Conservation (phyloP, 2,888 invertebrate species). For the Dicycla oo region DNA sequence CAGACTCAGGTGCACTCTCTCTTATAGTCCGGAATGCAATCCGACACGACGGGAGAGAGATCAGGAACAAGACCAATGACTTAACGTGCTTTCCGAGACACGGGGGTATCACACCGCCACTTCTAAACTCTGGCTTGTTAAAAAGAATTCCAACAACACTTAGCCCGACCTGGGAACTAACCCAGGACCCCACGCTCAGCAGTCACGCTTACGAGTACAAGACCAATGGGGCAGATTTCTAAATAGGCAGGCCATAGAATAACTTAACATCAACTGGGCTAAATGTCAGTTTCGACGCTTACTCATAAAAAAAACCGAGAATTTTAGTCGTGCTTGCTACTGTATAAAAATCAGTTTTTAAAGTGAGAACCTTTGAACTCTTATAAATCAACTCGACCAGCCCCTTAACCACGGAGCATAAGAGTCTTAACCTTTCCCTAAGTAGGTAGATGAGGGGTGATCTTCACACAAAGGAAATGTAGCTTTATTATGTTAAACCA, state of each 20-base stretch:
- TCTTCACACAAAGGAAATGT: slow-evolving; percentile 10
- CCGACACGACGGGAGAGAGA: too few species aligned
- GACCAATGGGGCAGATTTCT: neutral
- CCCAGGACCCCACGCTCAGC: too few species aligned
- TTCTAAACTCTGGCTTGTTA: too few species aligned
- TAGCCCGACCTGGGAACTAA: too few species aligned
- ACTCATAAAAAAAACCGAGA: neutral
- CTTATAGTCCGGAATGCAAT: too few species aligned
- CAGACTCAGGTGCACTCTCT: too few species aligned
- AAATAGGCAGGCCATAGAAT: neutral
- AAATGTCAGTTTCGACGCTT: neutral
- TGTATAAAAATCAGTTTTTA: neutral
- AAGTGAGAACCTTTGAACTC: slow-evolving; percentile 19
- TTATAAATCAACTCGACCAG: slow-evolving; percentile 6
- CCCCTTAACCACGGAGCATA: slow-evolving; percentile 1
- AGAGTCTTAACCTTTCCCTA: slow-evolving; percentile 41
- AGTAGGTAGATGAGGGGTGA: slow-evolving; percentile 1
- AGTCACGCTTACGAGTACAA: too few species aligned
- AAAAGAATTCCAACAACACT: too few species aligned
- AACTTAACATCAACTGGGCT: neutral
- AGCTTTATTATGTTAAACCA: neutral
- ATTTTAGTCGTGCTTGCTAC: neutral
- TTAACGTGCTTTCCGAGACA: too few species aligned
- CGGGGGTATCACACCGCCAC: too few species aligned
- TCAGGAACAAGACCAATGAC: too few species aligned